phyloP scores from a whole-genome alignment of 2,888 invertebrate species.

The Hydraecia micacea region DNA sequence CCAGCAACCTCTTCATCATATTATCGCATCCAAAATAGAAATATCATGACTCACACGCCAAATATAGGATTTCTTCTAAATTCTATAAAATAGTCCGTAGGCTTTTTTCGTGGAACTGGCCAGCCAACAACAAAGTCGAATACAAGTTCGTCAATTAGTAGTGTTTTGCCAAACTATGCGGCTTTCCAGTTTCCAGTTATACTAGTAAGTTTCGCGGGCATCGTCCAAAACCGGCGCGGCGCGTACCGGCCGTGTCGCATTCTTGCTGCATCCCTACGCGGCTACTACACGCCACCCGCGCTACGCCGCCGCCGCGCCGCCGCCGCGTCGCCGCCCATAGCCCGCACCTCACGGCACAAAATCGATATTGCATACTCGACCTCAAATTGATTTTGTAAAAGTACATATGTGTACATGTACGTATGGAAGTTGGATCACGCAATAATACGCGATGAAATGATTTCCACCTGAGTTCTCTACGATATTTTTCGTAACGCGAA shows the following conservation, averaged over 20 bases:
- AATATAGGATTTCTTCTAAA: conserved; percentile 38
- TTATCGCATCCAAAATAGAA: conserved; percentile 37
- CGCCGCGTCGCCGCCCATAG: conserved; percentile 38
- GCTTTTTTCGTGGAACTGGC: conserved; percentile 12
- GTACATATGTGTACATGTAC: conserved; percentile 8
- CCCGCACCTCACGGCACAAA: conserved; percentile 44
- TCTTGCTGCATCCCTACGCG: conserved; percentile 62
- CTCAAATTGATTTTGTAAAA: conserved; percentile 49
- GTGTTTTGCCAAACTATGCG: conserved; percentile 42
- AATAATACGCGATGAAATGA: conserved; percentile 11
- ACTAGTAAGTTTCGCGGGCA: conserved; percentile 51
- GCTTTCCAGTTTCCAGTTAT: conserved; percentile 62
- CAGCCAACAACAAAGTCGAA: conserved; percentile 18
- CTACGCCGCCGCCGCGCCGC: conserved; percentile 39
- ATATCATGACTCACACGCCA: conserved; percentile 23
- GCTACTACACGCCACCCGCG: conserved; percentile 42
- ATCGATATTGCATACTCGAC: conserved; percentile 61
- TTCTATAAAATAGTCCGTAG: conserved; percentile 4
- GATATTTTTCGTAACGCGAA: background rate
- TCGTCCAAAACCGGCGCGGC: conserved; percentile 62
- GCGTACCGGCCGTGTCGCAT: conserved; percentile 61
- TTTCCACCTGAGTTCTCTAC: background rate
- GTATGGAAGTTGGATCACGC: conserved; percentile 10
- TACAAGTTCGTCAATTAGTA: conserved; percentile 37
- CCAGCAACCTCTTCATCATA: conserved; percentile 28